phyloP scores from a whole-genome alignment of 2,113 vertebrate genomes.

The Microtus richardsoni region DNA sequence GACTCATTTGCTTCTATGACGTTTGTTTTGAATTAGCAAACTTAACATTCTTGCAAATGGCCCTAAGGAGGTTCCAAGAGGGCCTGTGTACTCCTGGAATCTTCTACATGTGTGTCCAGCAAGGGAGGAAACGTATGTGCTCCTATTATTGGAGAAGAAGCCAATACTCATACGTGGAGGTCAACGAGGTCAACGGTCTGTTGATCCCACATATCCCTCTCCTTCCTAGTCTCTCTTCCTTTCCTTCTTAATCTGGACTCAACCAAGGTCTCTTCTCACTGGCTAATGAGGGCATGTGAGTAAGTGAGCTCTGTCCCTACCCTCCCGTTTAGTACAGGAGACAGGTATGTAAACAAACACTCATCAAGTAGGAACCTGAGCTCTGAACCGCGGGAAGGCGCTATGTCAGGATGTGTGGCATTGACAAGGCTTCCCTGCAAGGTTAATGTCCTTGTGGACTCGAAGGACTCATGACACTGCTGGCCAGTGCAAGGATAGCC shows the following conservation, averaged over 20 bases:
- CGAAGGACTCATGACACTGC: neutral
- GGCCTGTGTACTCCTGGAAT: neutral
- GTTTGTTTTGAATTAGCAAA: slow-evolving; percentile 3
- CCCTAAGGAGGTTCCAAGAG: neutral
- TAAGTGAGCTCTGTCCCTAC: neutral
- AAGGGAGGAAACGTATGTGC: neutral
- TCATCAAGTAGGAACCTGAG: neutral
- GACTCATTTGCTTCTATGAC: neutral
- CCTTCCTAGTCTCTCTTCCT: neutral
- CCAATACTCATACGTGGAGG: neutral
- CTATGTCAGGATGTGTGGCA: neutral
- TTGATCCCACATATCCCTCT: neutral
- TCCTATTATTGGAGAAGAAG: rapidly evolving
- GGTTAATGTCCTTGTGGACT: neutral
- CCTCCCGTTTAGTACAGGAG: neutral
- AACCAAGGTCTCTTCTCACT: neutral
- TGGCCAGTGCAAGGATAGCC: neutral
- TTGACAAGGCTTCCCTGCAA: rapidly evolving
- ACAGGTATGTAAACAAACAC: neutral
- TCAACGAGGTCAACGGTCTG: neutral
- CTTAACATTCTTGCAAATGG: neutral
- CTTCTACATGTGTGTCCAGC: neutral
- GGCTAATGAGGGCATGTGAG: neutral
- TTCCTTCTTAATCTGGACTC: neutral
- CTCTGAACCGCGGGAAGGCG: neutral